Percentiles rank a stretch among this genome's conserved stretches.
phyloP scores from a whole-genome alignment of 2,113 vertebrate species.

The Colistium nudipinnis region DNA sequence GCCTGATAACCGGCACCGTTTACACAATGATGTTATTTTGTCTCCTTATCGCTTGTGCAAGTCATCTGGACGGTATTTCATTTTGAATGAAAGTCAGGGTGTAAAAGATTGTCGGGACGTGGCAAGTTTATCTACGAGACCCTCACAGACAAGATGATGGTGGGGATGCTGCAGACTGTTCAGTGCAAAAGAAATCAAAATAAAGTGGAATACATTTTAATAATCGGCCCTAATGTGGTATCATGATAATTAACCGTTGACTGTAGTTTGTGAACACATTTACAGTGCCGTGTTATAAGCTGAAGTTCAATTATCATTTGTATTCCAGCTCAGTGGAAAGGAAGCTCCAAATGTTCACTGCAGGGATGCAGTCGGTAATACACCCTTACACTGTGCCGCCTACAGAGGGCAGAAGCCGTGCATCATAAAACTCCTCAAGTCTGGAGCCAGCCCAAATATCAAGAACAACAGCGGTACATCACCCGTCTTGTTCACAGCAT shows the following conservation, averaged over 20 bases:
- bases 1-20: too few relatives aligned
- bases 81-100: not conserved
- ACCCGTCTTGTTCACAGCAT: not conserved
- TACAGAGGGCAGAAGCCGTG: constrained; percentile 92
- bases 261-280: not conserved
- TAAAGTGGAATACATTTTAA: not conserved
- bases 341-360: constrained; percentile 88
- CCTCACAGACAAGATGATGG: not conserved
- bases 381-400: constrained; percentile 90
- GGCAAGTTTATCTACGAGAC: not conserved
- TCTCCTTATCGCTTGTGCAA: not conserved
- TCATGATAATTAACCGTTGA: too few relatives aligned
- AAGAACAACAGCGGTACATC: constrained; percentile 88
- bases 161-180: not conserved
- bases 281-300: not conserved
- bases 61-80: not conserved
- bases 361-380: constrained; percentile 89
- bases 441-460: constrained; percentile 83
- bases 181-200: not conserved
- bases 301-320: not conserved
- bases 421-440: constrained; percentile 87
- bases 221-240: not conserved
- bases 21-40: not conserved
- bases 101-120: not conserved
- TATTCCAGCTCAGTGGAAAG: constrained; percentile 83